phyloP scores from a whole-genome alignment of 1,140 invertebrate genomes.

The Aethina tumida region DNA sequence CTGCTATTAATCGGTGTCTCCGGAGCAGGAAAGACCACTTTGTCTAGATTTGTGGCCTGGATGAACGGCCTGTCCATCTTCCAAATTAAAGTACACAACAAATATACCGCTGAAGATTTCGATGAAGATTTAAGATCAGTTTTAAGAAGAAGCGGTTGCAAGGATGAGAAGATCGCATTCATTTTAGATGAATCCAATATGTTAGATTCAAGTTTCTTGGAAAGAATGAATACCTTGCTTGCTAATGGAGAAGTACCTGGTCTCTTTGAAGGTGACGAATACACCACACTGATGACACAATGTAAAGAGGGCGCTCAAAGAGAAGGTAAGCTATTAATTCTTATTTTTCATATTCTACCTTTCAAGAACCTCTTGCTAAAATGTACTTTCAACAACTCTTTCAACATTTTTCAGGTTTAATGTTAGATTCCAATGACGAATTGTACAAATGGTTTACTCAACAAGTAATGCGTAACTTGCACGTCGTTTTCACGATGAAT shows the following conservation, averaged over 20 bases:
- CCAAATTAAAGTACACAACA: slow-evolving; percentile 98
- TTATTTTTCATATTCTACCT: too few species aligned
- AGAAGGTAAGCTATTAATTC: slow-evolving; percentile 48
- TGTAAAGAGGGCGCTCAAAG: slow-evolving; percentile 98
- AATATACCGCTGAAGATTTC: slow-evolving; percentile 97
- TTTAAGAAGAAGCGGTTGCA: slow-evolving; percentile 87
- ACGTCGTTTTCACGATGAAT: slow-evolving; percentile 99
- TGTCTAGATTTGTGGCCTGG: slow-evolving; percentile 98
- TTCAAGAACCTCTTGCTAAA: too few species aligned
- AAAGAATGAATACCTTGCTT: slow-evolving; percentile 97
- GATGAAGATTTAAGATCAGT: slow-evolving; percentile 96
- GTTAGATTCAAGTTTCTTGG: slow-evolving; percentile 95
- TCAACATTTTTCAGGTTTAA: slow-evolving; percentile 56
- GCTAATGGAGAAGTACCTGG: slow-evolving; percentile 98
- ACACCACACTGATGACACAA: slow-evolving; percentile 98
- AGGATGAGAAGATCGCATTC: slow-evolving; percentile 98
- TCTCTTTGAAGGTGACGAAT: slow-evolving; percentile 90
- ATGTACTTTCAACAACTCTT: slow-evolving; percentile 3
- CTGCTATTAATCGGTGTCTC: slow-evolving; percentile 93
- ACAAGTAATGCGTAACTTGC: slow-evolving; percentile 97
- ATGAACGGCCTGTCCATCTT: slow-evolving; percentile 99
- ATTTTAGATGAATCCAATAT: slow-evolving; percentile 99
- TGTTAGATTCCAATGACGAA: slow-evolving; percentile 98
- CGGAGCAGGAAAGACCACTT: slow-evolving; percentile 96
- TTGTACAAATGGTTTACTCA: slow-evolving; percentile 98